Base-by-base conservation (phyloP, 1,140 invertebrate genomes). In the Cotesia glomerata region DNA sequence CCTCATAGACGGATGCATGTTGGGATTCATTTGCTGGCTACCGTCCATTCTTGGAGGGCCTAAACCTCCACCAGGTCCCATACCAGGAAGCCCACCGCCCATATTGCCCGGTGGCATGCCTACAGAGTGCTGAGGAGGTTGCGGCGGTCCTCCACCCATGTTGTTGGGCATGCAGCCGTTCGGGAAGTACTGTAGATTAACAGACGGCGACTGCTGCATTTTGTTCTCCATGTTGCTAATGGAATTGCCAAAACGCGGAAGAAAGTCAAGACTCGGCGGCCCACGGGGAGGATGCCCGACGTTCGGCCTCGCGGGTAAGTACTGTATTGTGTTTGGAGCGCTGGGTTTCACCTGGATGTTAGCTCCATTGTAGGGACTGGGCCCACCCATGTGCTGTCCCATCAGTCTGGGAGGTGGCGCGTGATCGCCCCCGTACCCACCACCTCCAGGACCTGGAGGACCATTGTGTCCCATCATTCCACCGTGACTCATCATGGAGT, bases 261-360 rank as follows among this genome's bases (percentile, higher is more conserved):
- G 89, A 85, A 98, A 98, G 73, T 98, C 96, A 62, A 98, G 87
- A 82, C 95, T 96, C 5, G 96, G 95, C 1, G 95, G 94, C n/a
- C 93, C 92, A 65, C 94, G 89, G 52, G 90, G 88, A 76, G 91
- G 88, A 45, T 91, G 88, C 45, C 88, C 87, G 75, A 92, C 89
- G 79, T 95, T 95, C 9, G 95, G 92, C 86, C 95, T 90, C 49
- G 96, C 95, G 32, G 97, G 97, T 81, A 98, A 91, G 89, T 99
- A 99, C 88, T 98, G 97, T 80, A 99, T 98, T 11, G 97, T 98
- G 85, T 98, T 98, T 0, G 97, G 97, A 2, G 97, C 97, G 86
- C 94, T 97, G 1, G 97, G 94, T 88, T 98, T 98, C 32, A 98
- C 97, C 88, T 96, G 94, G 54, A 96, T 93, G 84, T 95, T 96